Base-by-base conservation (phyloP, 2,888 invertebrate genomes). In the Diloba caeruleocephala region DNA sequence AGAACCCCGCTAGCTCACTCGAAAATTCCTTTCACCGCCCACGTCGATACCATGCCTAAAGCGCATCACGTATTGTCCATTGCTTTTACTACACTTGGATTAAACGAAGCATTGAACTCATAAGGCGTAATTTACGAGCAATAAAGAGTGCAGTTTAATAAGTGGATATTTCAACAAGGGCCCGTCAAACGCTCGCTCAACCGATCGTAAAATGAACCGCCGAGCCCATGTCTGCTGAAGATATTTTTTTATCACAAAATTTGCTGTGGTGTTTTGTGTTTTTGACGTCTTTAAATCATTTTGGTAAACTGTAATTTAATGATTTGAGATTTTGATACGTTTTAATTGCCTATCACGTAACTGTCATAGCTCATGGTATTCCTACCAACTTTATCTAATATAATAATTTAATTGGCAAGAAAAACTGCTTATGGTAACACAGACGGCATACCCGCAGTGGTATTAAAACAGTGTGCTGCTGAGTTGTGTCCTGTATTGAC, bases 31-130 rank as follows among this genome's bases (percentile, higher is more conserved):
- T 57, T 46, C 33, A 34, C 28, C 57, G 33, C 37, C 31, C 21
- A 17, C 31, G 25, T 37, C 26, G 31, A 23, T 39, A 38, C 53
- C 44, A 28, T 28, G 19, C 37, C 36, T 36, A 45, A 49, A 58
- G 49, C 72, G 69, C 53, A 50, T 62, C 62, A 65, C 72, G 75
- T 68, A 66, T 63, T 68, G 63, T 68, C 62, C 65, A 73, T 71
- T 42, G 25, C 41, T 66, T 70, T 71, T 75, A 71, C 74, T 74
- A 74, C 71, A 70, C 60, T 63, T 57, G 74, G 78, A 81, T 84
- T 80, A 82, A 81, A 75, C 74, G 82, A 85, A 86, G 84, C 88
- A 79, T 82, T 87, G 87, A 85, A 87, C 89, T 84, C 86, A 84
- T 87, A 87, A 87, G 76, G 54, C 70, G 69, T 78, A 81, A 88